A percentile compares a stretch with the other conserved stretches of the same genome.
Evolutionary conservation across 2,888 invertebrate genomes (phyloP).

Genomic region (Eristalis tenax): DNA sequence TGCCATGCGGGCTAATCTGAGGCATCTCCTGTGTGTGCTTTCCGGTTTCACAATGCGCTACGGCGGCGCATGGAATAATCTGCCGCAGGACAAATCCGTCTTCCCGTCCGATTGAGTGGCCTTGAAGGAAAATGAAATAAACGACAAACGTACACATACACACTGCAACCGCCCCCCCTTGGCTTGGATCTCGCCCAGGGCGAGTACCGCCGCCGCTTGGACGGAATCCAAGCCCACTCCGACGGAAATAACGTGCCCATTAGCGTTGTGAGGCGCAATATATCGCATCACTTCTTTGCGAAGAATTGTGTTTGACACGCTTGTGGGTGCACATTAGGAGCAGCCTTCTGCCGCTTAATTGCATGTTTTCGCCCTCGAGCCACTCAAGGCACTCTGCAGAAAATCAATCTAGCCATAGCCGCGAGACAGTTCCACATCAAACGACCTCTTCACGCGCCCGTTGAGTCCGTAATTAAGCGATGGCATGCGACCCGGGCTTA

Average conservation of each 20-base stretch:
- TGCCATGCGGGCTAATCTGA: conserved; percentile 31
- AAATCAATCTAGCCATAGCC: conserved; percentile 23
- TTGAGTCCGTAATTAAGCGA: not conserved
- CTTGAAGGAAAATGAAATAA: conserved; percentile 19
- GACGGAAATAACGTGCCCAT: not conserved
- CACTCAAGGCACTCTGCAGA: not conserved
- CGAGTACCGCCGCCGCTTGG: not conserved
- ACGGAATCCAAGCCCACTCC: not conserved
- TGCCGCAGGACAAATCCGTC: conserved; percentile 21
- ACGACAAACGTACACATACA: not conserved
- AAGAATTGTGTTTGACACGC: conserved; percentile 28
- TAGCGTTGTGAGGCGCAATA: conserved; percentile 6
- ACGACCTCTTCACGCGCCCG: not conserved
- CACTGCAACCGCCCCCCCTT: not conserved
- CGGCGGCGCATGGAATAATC: conserved; percentile 22
- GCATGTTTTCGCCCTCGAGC: conserved; percentile 9
- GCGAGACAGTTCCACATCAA: not conserved
- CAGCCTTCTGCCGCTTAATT: conserved; percentile 16
- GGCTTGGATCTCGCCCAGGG: conserved; percentile 2
- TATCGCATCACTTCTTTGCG: conserved; percentile 11
- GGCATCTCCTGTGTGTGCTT: conserved; percentile 2
- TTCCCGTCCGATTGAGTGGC: conserved; percentile 21
- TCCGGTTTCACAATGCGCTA: conserved; percentile 26
- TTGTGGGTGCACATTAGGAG: conserved; percentile 7
- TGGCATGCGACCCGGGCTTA: not conserved